Percentiles rank a stretch among this genome's conserved stretches.
Conservation (phyloP, 1,140 invertebrate species). For the Hyles vespertilio region DNA sequence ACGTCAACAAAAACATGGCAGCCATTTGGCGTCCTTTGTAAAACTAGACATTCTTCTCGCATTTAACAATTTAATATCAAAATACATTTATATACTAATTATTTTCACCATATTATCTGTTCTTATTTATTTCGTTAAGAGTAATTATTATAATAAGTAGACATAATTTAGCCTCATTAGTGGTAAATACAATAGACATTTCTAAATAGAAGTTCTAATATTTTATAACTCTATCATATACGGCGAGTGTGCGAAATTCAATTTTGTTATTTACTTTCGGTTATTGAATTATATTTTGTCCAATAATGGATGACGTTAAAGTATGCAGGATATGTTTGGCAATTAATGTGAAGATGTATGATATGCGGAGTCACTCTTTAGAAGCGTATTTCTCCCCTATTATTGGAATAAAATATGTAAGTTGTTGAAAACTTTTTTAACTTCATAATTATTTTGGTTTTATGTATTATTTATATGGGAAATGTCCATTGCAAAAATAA, state of each 20-base stretch:
- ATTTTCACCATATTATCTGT: background rate
- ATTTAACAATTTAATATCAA: slow-evolving; percentile 21
- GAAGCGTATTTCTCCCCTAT: slow-evolving; percentile 24
- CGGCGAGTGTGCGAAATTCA: slow-evolving; percentile 27
- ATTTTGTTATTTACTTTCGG: slow-evolving; percentile 2
- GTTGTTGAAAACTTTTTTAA: slow-evolving; percentile 8
- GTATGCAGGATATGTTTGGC: slow-evolving; percentile 32
- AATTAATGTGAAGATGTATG: slow-evolving; percentile 31
- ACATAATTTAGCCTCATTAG: background rate
- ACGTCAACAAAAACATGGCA: slow-evolving; percentile 38
- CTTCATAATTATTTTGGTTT: background rate
- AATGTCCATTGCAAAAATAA: too few species aligned
- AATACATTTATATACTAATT: background rate
- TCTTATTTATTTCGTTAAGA: background rate
- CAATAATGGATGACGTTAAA: slow-evolving; percentile 24
- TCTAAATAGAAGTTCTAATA: slow-evolving; percentile 29
- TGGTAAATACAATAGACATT: slow-evolving; percentile 6
- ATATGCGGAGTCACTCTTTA: slow-evolving; percentile 22
- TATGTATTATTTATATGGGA: too few species aligned
- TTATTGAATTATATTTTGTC: slow-evolving; percentile 9
- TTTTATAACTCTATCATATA: slow-evolving; percentile 37
- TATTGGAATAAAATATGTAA: slow-evolving; percentile 28
- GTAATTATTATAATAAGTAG: background rate
- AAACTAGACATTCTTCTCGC: slow-evolving; percentile 52
- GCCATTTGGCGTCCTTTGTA: slow-evolving; percentile 53